Percentiles rank a stretch among this genome's conserved stretches.
phyloP scores from a whole-genome alignment of 2,888 invertebrate genomes.

The Acrobasis repandana region DNA sequence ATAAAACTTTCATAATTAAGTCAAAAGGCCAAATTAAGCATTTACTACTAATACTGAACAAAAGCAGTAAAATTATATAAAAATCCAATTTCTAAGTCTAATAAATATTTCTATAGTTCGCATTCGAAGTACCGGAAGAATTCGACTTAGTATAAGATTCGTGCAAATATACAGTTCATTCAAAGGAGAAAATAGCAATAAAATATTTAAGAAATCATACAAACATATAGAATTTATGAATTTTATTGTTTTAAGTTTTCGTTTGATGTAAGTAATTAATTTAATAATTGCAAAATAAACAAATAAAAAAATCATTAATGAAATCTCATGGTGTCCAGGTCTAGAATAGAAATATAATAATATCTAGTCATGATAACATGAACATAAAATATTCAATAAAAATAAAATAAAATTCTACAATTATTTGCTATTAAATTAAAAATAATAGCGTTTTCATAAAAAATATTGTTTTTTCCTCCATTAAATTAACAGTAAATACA shows the following conservation, averaged over 20 bases:
- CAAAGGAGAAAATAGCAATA: neutral
- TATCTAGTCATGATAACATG: no score
- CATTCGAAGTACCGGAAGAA: neutral
- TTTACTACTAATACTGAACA: conserved; percentile 21
- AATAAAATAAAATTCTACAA: no score
- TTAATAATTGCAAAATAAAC: no score
- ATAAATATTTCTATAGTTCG: neutral
- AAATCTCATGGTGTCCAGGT: no score
- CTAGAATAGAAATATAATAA: no score
- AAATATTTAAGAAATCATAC: neutral
- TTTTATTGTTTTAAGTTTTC: no score
- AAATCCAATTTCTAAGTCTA: neutral
- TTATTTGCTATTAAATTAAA: no score
- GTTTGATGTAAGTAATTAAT: no score
- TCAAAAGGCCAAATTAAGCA: conserved; percentile 16
- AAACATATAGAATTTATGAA: neutral
- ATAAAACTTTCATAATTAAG: conserved; percentile 1
- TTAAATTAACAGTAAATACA: neutral
- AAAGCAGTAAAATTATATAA: conserved; percentile 8
- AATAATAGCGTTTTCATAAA: neutral
- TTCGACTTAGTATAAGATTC: neutral
- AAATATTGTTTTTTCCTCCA: neutral
- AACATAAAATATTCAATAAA: no score
- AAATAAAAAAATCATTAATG: no score
- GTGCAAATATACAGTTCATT: neutral